Percentiles rank a stretch among this genome's conserved stretches.
Conservation (phyloP, 2,113 vertebrate genomes). For the Podiceps cristatus region DNA sequence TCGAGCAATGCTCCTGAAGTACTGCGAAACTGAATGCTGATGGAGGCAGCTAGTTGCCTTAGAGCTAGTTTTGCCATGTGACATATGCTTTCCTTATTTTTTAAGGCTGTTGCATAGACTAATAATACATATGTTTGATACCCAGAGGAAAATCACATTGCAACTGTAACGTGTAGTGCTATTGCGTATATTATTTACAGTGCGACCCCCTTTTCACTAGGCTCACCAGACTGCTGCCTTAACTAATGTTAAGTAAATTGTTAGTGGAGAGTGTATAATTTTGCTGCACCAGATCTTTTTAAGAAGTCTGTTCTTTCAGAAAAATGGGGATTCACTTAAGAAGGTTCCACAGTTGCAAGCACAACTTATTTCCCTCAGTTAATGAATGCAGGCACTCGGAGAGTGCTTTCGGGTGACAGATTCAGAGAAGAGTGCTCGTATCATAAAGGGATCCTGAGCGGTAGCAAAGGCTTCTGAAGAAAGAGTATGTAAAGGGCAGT, state of each 20-base stretch:
- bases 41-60: background rate
- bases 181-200: background rate
- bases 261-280: background rate
- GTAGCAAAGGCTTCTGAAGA: background rate
- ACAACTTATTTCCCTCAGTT: conserved; percentile 4
- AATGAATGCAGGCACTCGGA: conserved; percentile 45
- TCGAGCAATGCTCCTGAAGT: background rate
- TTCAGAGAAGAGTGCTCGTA: background rate
- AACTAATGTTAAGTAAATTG: background rate
- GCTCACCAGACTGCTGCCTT: background rate
- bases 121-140: background rate
- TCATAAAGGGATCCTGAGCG: background rate
- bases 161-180: background rate
- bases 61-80: background rate
- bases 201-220: background rate
- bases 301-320: background rate
- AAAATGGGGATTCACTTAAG: conserved; percentile 56
- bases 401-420: conserved; percentile 17
- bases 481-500: background rate
- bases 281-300: background rate
- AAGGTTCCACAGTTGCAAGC: conserved; percentile 15
- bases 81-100: background rate
- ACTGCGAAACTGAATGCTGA: background rate
- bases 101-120: background rate
- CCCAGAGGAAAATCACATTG: background rate